Evolutionary conservation across 2,888 invertebrate genomes (phyloP).

Genomic region (Noctuana brunneofusca): DNA sequence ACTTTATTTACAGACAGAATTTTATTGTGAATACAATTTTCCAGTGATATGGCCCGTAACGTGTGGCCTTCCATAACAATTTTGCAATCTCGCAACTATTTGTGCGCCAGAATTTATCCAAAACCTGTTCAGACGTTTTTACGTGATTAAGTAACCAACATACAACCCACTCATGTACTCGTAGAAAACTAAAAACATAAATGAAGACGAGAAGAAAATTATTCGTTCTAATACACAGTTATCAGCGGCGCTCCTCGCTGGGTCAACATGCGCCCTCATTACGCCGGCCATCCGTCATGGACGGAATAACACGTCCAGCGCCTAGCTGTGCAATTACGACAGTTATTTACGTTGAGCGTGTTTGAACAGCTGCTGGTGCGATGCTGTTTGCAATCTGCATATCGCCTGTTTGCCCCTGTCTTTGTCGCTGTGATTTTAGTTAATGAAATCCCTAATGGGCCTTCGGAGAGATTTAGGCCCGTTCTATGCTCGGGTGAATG

Average conservation of each 20-base stretch:
- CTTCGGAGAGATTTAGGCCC: conserved; percentile 6
- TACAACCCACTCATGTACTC: no score
- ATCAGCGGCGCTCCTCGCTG: conserved; percentile 1
- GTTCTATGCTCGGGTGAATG: neutral
- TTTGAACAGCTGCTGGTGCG: conserved; percentile 30
- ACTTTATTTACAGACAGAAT: no score
- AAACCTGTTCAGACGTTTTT: neutral
- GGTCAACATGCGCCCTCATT: conserved; percentile 17
- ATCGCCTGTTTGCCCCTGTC: conserved; percentile 24
- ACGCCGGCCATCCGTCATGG: conserved; percentile 21
- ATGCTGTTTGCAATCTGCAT: conserved; percentile 33
- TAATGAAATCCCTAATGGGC: conserved; percentile 36
- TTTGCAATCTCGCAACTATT: no score
- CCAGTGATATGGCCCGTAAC: no score
- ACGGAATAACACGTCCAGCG: conserved; percentile 41
- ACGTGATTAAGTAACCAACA: neutral
- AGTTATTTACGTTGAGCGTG: conserved; percentile 29
- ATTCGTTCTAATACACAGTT: conserved; percentile 6
- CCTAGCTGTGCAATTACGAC: conserved; percentile 40
- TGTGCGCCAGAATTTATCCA: neutral
- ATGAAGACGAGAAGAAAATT: neutral
- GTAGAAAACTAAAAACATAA: neutral
- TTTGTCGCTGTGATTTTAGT: conserved; percentile 39
- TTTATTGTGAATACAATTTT: no score
- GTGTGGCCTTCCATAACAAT: no score